Base-by-base conservation (phyloP, 2,888 invertebrate species). In the Campoplex nolae region DNA sequence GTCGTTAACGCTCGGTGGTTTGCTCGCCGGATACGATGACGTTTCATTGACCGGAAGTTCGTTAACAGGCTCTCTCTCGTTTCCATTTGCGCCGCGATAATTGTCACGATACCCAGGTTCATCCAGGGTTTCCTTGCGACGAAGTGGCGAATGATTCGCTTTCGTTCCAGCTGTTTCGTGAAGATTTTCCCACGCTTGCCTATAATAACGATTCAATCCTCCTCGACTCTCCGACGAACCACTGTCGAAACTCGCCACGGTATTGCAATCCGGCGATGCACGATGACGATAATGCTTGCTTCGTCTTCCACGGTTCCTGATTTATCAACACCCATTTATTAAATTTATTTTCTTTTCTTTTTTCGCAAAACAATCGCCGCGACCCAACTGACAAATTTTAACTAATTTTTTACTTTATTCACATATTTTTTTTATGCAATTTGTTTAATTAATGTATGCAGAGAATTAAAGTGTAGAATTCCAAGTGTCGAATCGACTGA, bases 131-230 rank as follows among this genome's bases (percentile, higher is more conserved):
- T 97, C 97, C 93, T 97, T 97, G 81, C 97, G 96, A 75, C 96
- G 95, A 75, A 97, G 94, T 0, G 96, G 96, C 91, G 95, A 95
- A 90, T 96, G 96, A 93, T 95, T 95, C 1, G 93, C 92, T 92
- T 96, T 96, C 35, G 96, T 96, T 1, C 96, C 96, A 4, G 97
- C 96, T 6, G 97, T 97, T 93, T 98, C 98, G 93, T 98, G 98
- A 3, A 98, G 96, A 94, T 98, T 98, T 94, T 98, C 98, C 98
- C 98, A 98, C 3, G 98, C 98, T 94, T 98, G 97, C 45, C 98
- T 96, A 95, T 98, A 98, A 95, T 98, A 98, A 85, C 98, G 96
- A 94, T 98, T 98, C 88, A 98, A 95, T 51, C 97, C 97, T 28
- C 96, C 96, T 76, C 97, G 96, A 11, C 97, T 98, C 92, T 98